Base-by-base conservation (phyloP, 2,888 invertebrate genomes). In the Cheilosia vernalis region DNA sequence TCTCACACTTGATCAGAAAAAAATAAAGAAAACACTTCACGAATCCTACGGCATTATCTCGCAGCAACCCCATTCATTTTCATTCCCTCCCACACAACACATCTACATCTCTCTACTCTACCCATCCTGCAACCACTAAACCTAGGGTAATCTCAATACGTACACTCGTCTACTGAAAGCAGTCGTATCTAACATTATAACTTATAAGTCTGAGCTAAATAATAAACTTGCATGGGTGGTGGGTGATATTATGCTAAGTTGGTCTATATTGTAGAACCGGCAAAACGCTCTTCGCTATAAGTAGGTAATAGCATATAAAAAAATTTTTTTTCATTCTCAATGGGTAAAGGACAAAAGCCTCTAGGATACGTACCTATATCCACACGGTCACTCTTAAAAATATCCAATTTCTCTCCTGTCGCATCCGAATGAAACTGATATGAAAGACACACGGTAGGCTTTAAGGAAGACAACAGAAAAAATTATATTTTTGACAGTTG, bases 361-460 rank as follows among this genome's bases (percentile, higher is more conserved):
- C 33, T 21, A 55, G 74, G 84, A 66, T 84, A 84, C 84, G 60
- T 84, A 84, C 84, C 84, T 84, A 74, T 40, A 63, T 84, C 61
- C 49, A 30, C 70, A 64, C 33, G 64, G 27, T 55, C 63, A 13
- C 37, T 60, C 69, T 63, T 69, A 51, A 60, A 74, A 47, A 70
- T 74, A 79, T 74, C 84, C 79, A 74, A 76, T 44, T 69, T 74
- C 66, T 70, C 60, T 63, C 51, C 55, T 27, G 51, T 44, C 30
- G 33, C 30, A 61, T 42, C 73, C 42, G 53, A 60, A 64, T 64
- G 42, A 40, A 53, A 64, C 53, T 42, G 40, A 27, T n/a, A 19
- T 60, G 56, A 44, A 63, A 42, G 40, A 61, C 53, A 30, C 42
- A 61, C 27, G 49, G 70, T 40, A 37, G 17, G 19, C 44, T 44